phyloP scores from a whole-genome alignment of 2,888 invertebrate genomes.

The Euplexia lucipara region DNA sequence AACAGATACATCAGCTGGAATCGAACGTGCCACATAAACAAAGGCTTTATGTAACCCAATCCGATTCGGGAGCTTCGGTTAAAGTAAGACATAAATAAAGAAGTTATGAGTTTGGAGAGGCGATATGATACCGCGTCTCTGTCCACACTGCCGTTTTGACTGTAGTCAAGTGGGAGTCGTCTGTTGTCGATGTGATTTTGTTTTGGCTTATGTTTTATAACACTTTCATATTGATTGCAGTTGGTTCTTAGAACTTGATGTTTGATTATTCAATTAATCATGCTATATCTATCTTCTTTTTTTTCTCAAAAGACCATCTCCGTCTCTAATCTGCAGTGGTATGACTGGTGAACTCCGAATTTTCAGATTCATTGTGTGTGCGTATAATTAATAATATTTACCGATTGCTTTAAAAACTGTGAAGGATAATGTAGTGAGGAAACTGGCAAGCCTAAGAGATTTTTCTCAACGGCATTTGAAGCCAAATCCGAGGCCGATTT shows the following conservation, averaged over 20 bases:
- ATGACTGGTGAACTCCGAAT: too few relatives aligned
- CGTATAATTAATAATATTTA: too few relatives aligned
- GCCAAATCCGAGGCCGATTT: too few relatives aligned
- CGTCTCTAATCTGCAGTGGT: too few relatives aligned
- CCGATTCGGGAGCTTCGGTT: constrained; percentile 64
- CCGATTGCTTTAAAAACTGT: too few relatives aligned
- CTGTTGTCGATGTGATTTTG: constrained; percentile 17
- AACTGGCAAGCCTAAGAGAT: too few relatives aligned
- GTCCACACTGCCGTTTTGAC: constrained; percentile 55
- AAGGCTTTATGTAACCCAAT: constrained; percentile 77
- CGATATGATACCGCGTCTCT: constrained; percentile 48
- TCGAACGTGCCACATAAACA: constrained; percentile 74
- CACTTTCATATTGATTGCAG: constrained; percentile 1
- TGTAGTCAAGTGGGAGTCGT: constrained; percentile 40
- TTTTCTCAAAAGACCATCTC: too few relatives aligned
- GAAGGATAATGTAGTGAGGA: too few relatives aligned
- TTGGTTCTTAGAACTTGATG: constrained; percentile 25
- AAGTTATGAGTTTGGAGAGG: constrained; percentile 74
- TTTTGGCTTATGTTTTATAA: neutral
- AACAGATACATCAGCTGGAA: constrained; percentile 67
- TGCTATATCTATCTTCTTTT: too few relatives aligned
- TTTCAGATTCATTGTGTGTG: too few relatives aligned
- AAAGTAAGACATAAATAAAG: constrained; percentile 83
- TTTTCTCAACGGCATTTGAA: too few relatives aligned
- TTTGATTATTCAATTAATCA: constrained; percentile 12